phyloP scores from a whole-genome alignment of 2,888 invertebrate species.

The Homarus gammarus region DNA sequence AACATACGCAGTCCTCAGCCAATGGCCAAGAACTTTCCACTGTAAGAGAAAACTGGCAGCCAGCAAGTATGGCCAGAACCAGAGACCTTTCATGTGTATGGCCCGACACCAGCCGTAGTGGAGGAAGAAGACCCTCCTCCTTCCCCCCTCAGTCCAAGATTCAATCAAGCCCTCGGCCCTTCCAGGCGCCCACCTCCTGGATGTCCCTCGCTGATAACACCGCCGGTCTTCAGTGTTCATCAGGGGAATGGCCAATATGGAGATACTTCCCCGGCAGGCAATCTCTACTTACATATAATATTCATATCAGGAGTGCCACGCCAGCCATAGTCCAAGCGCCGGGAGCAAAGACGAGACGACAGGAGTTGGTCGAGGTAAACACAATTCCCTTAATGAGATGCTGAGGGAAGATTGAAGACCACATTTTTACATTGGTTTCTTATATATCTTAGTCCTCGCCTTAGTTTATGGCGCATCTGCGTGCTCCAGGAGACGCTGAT shows the following conservation, averaged over 20 bases:
- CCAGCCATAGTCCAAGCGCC: neutral
- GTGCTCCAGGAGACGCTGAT: neutral
- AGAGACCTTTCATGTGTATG: neutral
- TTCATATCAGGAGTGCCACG: constrained; percentile 32
- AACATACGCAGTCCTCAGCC: neutral
- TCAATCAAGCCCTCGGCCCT: constrained; percentile 1
- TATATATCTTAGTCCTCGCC: neutral
- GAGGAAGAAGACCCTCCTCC: neutral
- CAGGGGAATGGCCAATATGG: constrained; percentile 29
- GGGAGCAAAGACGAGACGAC: constrained; percentile 9
- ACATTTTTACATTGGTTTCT: neutral
- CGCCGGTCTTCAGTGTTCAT: constrained; percentile 22
- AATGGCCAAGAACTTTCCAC: neutral
- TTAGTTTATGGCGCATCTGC: neutral
- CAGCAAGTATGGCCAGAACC: neutral
- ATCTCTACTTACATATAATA: constrained; percentile 38
- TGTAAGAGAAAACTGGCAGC: neutral
- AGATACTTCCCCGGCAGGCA: constrained; percentile 42
- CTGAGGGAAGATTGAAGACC: neutral
- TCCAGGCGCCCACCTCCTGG: neutral
- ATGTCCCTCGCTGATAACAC: constrained; percentile 52
- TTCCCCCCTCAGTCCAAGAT: constrained; percentile 6
- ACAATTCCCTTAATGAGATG: constrained; percentile 24
- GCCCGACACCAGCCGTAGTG: neutral
- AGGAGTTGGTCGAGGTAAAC: constrained; percentile 28